phyloP scores from a whole-genome alignment of 1,140 invertebrate species.

The Megalopta genalis region DNA sequence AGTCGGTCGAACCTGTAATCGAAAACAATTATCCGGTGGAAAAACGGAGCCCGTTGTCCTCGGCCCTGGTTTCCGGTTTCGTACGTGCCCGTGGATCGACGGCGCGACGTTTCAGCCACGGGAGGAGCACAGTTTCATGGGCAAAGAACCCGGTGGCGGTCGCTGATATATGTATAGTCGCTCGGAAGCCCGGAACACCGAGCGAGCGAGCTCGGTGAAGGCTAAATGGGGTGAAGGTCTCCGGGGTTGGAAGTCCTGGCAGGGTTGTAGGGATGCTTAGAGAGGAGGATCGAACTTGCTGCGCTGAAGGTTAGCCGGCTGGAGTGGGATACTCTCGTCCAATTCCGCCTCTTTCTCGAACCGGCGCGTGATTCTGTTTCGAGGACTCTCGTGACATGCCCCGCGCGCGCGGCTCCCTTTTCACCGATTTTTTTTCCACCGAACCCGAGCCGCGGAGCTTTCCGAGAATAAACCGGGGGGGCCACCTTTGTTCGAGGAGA shows the following conservation, averaged over 20 bases:
- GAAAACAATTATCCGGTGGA: no score
- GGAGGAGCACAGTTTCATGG: constrained; percentile 41
- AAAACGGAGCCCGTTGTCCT: no score
- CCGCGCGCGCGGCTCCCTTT: no score
- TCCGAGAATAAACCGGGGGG: no score
- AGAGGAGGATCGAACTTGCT: constrained; percentile 55
- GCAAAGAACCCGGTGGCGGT: constrained; percentile 42
- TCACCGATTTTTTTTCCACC: no score
- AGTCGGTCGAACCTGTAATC: no score
- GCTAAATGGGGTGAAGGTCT: constrained; percentile 80
- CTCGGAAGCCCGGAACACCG: constrained; percentile 67
- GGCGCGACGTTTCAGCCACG: no score
- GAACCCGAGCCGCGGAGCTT: no score
- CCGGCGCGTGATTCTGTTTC: background rate
- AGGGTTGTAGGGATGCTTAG: constrained; percentile 49
- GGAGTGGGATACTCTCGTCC: constrained; percentile 34
- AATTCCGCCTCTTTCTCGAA: constrained; percentile 12
- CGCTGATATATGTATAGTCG: constrained; percentile 56
- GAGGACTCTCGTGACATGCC: background rate
- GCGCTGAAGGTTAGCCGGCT: constrained; percentile 49
- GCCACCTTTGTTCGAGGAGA: no score
- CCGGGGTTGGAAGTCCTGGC: constrained; percentile 59
- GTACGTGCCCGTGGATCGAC: no score
- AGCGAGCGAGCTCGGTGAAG: constrained; percentile 78
- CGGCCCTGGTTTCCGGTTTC: no score